A percentile compares a stretch with the other conserved stretches of the same genome.
phyloP scores from a whole-genome alignment of 2,797 vertebrate genomes.

The Notolabrus celidotus region DNA sequence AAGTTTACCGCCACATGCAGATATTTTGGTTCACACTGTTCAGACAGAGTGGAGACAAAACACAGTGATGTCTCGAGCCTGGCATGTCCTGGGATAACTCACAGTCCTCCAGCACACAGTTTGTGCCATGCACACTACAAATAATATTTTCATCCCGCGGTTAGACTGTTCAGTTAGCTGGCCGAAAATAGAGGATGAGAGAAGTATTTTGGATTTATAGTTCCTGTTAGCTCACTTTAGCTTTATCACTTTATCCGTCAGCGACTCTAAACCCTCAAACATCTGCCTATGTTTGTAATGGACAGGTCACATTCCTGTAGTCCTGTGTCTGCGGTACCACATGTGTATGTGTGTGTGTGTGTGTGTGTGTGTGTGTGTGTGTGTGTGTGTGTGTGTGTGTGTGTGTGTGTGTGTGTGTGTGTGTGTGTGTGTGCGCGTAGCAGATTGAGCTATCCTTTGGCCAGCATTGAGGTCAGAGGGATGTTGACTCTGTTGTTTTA shows the following conservation, averaged over 20 bases:
- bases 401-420: too few relatives aligned
- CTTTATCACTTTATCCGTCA: constrained; percentile 53
- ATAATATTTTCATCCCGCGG: constrained; percentile 53
- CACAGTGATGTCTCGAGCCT: constrained; percentile 11
- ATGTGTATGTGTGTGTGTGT: neutral
- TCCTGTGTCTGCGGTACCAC: constrained; percentile 20
- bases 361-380: too few relatives aligned
- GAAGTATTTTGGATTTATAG: constrained; percentile 53
- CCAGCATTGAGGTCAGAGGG: constrained; percentile 23
- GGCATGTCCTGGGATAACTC: constrained; percentile 19
- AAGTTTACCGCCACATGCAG: neutral
- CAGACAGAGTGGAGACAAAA: neutral
- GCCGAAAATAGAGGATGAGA: constrained; percentile 46
- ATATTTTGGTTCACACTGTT: neutral
- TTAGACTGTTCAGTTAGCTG: constrained; percentile 20
- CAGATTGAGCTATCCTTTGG: constrained; percentile 41
- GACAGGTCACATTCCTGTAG: constrained; percentile 47
- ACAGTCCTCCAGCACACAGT: constrained; percentile 7
- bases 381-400: neutral
- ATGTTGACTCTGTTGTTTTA: constrained; percentile 65
- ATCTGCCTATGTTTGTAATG: constrained; percentile 52
- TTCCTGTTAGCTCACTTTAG: constrained; percentile 11
- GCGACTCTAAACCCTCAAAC: constrained; percentile 42
- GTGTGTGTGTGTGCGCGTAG: constrained; percentile 9
- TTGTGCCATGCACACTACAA: constrained; percentile 24